A percentile compares a stretch with the other conserved stretches of the same genome.
Conservation (phyloP, 2,888 invertebrate genomes). For the Chromoteleia sp. region DNA sequence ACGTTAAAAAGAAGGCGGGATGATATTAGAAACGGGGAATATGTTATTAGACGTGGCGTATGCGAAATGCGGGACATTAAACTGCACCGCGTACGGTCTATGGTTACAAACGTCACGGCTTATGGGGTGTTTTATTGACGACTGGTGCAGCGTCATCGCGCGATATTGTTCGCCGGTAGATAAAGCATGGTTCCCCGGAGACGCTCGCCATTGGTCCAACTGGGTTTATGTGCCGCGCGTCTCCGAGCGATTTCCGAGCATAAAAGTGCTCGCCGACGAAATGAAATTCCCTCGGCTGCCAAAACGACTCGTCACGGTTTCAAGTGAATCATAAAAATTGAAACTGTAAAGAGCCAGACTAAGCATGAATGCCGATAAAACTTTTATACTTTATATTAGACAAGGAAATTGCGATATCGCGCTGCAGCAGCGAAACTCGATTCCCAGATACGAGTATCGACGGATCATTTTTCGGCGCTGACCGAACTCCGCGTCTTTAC, state of each 20-base stretch:
- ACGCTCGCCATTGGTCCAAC: slow-evolving; percentile 73
- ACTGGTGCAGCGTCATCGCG: slow-evolving; percentile 75
- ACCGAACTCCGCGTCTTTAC: neutral
- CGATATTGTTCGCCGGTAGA: slow-evolving; percentile 77
- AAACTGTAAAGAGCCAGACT: slow-evolving; percentile 59
- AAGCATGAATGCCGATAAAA: slow-evolving; percentile 60
- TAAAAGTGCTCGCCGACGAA: slow-evolving; percentile 66
- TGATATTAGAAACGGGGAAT: too few species aligned
- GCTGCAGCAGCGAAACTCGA: slow-evolving; percentile 42
- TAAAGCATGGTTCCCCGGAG: slow-evolving; percentile 75
- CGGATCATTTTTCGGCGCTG: slow-evolving; percentile 15
- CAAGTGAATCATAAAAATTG: slow-evolving; percentile 70
- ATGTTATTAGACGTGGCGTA: too few species aligned
- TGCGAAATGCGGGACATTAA: slow-evolving; percentile 40
- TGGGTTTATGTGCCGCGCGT: slow-evolving; percentile 68
- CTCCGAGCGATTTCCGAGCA: slow-evolving; percentile 68
- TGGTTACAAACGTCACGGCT: slow-evolving; percentile 75
- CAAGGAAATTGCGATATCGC: slow-evolving; percentile 57
- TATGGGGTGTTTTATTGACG: slow-evolving; percentile 78
- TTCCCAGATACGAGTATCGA: slow-evolving; percentile 15
- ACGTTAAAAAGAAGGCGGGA: too few species aligned
- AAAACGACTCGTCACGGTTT: slow-evolving; percentile 67
- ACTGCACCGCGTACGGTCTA: slow-evolving; percentile 57
- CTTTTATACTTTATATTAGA: slow-evolving; percentile 64
- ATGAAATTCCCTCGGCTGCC: slow-evolving; percentile 68